Conservation (phyloP, 2,797 vertebrate genomes). For the Mionectes olivaceus region DNA sequence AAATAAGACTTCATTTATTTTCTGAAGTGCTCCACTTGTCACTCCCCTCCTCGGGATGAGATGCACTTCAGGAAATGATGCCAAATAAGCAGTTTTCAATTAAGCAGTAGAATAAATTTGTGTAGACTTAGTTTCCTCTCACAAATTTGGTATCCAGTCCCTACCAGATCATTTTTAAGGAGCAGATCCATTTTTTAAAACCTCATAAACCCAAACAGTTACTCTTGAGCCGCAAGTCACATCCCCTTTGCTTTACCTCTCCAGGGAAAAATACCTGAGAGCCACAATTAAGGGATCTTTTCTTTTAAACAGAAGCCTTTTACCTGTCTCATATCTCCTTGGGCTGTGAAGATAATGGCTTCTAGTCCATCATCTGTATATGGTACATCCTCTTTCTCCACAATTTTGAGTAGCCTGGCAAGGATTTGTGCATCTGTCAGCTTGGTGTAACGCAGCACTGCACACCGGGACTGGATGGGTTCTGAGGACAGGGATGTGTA, state of each 20-base stretch:
- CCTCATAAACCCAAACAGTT: not conserved
- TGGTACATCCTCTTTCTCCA: slow-evolving; percentile 85
- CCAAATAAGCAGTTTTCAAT: not conserved
- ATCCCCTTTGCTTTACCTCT: not conserved
- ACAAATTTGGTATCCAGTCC: not conserved
- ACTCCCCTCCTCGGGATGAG: not conserved
- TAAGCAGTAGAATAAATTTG: not conserved
- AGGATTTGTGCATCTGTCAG: slow-evolving; percentile 93
- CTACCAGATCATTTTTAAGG: not conserved
- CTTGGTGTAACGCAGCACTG: slow-evolving; percentile 94
- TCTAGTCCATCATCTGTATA: slow-evolving; percentile 94
- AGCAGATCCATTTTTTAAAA: not conserved
- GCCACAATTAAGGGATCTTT: not conserved
- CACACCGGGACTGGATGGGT: slow-evolving; percentile 96
- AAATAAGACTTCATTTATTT: not conserved
- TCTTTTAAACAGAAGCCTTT: not conserved
- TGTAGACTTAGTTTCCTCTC: not conserved
- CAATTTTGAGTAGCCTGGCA: slow-evolving; percentile 87
- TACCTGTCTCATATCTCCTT: slow-evolving; percentile 99
- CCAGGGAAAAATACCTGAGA: not conserved
- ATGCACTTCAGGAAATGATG: not conserved
- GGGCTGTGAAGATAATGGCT: slow-evolving; percentile 96
- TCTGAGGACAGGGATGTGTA: slow-evolving; percentile 71
- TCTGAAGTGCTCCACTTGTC: not conserved
- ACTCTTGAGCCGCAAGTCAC: not conserved